Conservation (phyloP, 2,113 vertebrate species). For the Saccopteryx bilineata region DNA sequence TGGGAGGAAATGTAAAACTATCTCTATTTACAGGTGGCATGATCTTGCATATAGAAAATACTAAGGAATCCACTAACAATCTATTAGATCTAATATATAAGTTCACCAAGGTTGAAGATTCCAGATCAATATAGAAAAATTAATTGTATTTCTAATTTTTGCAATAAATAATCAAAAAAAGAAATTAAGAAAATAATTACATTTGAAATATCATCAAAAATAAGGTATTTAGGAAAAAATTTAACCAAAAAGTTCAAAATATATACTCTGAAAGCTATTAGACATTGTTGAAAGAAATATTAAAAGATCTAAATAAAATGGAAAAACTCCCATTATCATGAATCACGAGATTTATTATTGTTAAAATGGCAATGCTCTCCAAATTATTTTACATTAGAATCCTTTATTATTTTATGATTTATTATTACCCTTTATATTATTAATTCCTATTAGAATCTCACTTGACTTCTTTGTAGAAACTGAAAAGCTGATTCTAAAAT, state of each 20-base stretch:
- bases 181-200: background rate
- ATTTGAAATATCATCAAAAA: constrained; percentile 4
- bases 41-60: background rate
- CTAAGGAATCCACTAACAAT: background rate
- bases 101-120: background rate
- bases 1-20: background rate
- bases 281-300: constrained; percentile 33
- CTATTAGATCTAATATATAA: background rate
- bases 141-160: background rate
- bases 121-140: background rate
- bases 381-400: background rate
- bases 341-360: background rate
- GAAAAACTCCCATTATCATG: background rate
- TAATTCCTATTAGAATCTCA: background rate
- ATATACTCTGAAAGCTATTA: background rate
- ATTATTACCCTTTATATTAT: too few species aligned
- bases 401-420: too few species aligned
- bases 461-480: background rate
- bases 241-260: background rate
- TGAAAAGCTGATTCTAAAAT: constrained; percentile 25
- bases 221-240: background rate
- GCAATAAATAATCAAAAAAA: background rate
- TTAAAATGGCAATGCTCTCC: background rate
- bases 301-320: background rate
- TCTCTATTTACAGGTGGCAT: background rate